Conservation (phyloP, 2,888 invertebrate genomes). For the Exephanes ischioxanthus region DNA sequence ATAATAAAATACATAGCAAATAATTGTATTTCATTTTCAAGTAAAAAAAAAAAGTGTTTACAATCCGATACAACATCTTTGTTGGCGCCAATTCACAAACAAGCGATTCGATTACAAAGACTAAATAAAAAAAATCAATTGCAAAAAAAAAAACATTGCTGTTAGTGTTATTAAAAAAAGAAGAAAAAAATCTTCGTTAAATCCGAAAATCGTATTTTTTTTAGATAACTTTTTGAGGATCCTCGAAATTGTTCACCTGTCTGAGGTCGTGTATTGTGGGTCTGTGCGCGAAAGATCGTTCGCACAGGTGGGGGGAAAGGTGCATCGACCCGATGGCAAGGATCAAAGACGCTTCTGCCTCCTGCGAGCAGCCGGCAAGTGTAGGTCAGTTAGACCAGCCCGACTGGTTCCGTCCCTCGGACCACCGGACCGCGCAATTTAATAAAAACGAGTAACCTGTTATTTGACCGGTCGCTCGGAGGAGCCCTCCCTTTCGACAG, state of each 20-base stretch:
- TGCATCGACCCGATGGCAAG: constrained; percentile 36
- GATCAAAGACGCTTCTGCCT: constrained; percentile 25
- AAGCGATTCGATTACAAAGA: too few relatives aligned
- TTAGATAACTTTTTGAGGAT: background rate
- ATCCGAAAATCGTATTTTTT: too few relatives aligned
- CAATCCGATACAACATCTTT: too few relatives aligned
- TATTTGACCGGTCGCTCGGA: constrained; percentile 65
- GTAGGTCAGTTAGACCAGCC: constrained; percentile 80
- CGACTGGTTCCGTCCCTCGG: constrained; percentile 74
- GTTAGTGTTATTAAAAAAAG: too few relatives aligned
- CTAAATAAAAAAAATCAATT: too few relatives aligned
- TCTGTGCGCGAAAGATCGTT: background rate
- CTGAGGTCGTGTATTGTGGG: background rate
- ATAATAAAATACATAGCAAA: too few relatives aligned
- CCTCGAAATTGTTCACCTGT: background rate
- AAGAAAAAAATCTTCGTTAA: too few relatives aligned
- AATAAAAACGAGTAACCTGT: constrained; percentile 74
- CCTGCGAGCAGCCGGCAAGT: constrained; percentile 53
- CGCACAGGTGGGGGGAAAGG: constrained; percentile 17
- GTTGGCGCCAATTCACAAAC: too few relatives aligned
- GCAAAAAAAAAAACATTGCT: too few relatives aligned
- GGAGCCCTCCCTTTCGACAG: constrained; percentile 15
- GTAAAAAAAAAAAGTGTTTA: too few relatives aligned
- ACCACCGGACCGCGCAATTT: constrained; percentile 69
- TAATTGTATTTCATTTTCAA: too few relatives aligned